Percentiles rank a stretch among this genome's conserved stretches.
phyloP scores from a whole-genome alignment of 2,888 invertebrate species.

The Dicyrtomina minuta region DNA sequence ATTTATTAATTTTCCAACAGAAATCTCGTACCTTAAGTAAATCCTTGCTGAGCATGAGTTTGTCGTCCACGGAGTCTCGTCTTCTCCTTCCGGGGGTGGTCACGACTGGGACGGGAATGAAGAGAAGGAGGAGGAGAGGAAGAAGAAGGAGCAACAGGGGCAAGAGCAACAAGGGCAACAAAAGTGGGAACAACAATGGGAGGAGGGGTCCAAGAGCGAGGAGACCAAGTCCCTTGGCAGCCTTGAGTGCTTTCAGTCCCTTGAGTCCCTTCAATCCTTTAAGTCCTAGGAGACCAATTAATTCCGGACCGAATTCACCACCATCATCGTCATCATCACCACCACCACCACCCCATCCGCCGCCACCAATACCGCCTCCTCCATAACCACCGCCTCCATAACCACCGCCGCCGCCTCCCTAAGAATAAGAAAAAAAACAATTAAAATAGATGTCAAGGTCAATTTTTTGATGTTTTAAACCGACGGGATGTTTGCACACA shows the following conservation, averaged over 20 bases:
- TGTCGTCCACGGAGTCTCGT: background rate
- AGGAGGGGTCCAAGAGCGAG: slow-evolving; percentile 26
- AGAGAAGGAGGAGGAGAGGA: slow-evolving; percentile 22
- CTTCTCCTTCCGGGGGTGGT: slow-evolving; percentile 16
- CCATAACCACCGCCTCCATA: slow-evolving; percentile 18
- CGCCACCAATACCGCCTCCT: slow-evolving; percentile 17
- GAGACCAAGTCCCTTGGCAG: slow-evolving; percentile 24
- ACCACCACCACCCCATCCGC: slow-evolving; percentile 15
- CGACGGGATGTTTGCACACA: background rate
- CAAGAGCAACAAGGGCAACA: slow-evolving; percentile 22
- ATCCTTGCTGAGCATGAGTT: slow-evolving; percentile 22
- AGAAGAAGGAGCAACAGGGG: slow-evolving; percentile 23
- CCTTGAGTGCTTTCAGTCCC: slow-evolving; percentile 32
- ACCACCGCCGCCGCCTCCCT: slow-evolving; percentile 18
- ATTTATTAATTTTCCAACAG: too few relatives aligned
- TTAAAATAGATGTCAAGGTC: too few relatives aligned
- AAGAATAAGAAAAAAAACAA: background rate
- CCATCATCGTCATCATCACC: slow-evolving; percentile 26
- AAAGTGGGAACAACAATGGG: slow-evolving; percentile 26
- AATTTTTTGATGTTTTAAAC: too few relatives aligned
- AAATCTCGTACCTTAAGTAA: slow-evolving; percentile 20
- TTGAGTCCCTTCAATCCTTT: slow-evolving; percentile 37
- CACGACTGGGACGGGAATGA: slow-evolving; percentile 28
- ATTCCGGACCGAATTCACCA: slow-evolving; percentile 24
- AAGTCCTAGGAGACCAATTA: slow-evolving; percentile 33